These are phyloP conservation scores for Panorpa germanica DNA, from an alignment of 2,888 invertebrate genomes.

Conservation along the genomic window DNA sequence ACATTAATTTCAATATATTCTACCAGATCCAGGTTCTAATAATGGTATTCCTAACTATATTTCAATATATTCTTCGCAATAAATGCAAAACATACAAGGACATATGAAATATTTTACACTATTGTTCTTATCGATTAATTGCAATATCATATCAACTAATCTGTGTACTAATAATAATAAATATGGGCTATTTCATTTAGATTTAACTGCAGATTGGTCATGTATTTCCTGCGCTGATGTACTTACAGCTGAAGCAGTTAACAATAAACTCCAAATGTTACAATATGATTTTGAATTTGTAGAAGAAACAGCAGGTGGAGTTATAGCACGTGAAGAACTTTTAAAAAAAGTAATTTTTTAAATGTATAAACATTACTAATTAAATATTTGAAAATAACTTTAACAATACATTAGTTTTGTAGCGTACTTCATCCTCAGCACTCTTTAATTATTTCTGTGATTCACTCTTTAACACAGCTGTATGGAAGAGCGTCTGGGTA, in stretches of 20 bases:
- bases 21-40: too few species aligned
- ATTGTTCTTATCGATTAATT: too few species aligned
- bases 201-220: conserved; percentile 38
- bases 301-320: conserved; percentile 34
- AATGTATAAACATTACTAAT: background rate
- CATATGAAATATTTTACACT: too few species aligned
- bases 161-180: too few species aligned
- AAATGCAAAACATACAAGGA: too few species aligned
- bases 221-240: conserved; percentile 49
- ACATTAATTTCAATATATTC: too few species aligned
- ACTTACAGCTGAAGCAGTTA: conserved; percentile 37
- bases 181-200: too few species aligned
- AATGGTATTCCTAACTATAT: too few species aligned
- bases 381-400: background rate
- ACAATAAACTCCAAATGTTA: conserved; percentile 38
- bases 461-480: conserved; percentile 52
- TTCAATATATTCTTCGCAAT: too few species aligned
- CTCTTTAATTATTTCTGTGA: conserved; percentile 43
- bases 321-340: conserved; percentile 43
- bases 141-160: too few species aligned
- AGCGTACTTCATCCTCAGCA: conserved; percentile 61
- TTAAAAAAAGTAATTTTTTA: conserved; percentile 26
- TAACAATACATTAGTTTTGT: conserved; percentile 29
- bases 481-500: conserved; percentile 62
- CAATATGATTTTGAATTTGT: conserved; percentile 46